Base-by-base conservation (phyloP, 2,888 invertebrate genomes). In the Onthophagus sagittarius region DNA sequence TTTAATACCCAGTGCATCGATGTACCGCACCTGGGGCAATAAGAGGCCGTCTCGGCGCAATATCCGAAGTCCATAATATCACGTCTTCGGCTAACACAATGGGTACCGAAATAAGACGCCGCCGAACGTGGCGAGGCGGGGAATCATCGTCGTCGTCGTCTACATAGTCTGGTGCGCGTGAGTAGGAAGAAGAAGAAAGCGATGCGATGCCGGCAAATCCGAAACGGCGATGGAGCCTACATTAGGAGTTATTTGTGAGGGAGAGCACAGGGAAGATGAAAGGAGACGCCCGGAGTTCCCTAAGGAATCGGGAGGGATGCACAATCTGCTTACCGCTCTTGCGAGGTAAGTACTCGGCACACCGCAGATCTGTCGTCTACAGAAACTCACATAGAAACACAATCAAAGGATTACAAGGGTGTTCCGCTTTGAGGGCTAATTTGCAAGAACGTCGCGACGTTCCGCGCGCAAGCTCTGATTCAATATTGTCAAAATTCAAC, bases 281-380 rank as follows among this genome's bases (percentile, higher is more conserved):
- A 79, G 80, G 78, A 77, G 78, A 75, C 72, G 70, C 76, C 76
- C 75, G 75, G 71, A 75, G 76, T 76, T 67, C 67, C 67, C 67
- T 23, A 31, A 53, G 39, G 39, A 23, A 67, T 67, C 31, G 67
- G 67, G 67, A 31, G 32, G 32, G 75, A 77, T 76, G 74, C 78
- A 75, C 78, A 79, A 80, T 80, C 79, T 79, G 77, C 80, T 79
- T 80, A 80, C 73, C 32, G n/a, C 67, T 31, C 67, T 77, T 76
- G 76, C 75, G 78, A 78, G 77, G 78, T 80, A 80, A 79, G 80
- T 79, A 79, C 76, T 75, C 76, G 78, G 78, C 77, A 78, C 78
- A 77, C 80, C 80, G 76, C 79, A 79, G 79, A 80, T 80, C 80
- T 80, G 79, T 80, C 80, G 79, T 77, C 76, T 75, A 74, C 79